These are phyloP conservation scores for Garrulus glandarius DNA, from an alignment of 2,797 vertebrate genomes.

Conservation along the genomic window DNA sequence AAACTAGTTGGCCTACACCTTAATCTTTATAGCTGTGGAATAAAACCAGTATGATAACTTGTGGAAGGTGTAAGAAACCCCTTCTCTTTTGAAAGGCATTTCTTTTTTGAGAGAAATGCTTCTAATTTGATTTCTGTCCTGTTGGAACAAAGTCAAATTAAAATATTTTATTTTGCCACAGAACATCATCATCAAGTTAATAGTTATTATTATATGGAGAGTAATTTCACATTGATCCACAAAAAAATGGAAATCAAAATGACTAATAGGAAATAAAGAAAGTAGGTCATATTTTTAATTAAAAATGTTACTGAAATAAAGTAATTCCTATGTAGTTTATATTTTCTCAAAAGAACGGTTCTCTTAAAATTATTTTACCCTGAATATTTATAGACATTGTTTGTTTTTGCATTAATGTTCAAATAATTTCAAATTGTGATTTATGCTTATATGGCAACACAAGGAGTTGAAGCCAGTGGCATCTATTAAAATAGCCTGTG, in stretches of 20 bases:
- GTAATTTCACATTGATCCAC: background rate
- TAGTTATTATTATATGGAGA: background rate
- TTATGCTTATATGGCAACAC: background rate
- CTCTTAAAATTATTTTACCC: background rate
- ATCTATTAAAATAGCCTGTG: constrained; percentile 18
- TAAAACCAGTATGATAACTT: background rate
- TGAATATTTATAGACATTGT: background rate
- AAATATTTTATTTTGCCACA: background rate
- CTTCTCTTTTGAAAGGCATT: background rate
- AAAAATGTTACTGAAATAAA: background rate
- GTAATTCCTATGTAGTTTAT: background rate
- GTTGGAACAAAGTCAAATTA: background rate
- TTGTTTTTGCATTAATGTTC: background rate
- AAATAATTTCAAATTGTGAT: background rate
- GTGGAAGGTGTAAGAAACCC: background rate
- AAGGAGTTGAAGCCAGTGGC: background rate
- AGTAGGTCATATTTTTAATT: background rate
- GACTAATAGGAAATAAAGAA: background rate
- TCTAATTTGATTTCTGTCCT: background rate
- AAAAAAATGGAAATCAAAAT: background rate
- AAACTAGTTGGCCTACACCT: background rate
- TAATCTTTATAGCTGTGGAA: background rate
- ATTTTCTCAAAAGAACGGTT: background rate
- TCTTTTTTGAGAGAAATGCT: background rate
- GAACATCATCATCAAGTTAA: background rate